Evolutionary conservation across 2,797 vertebrate genomes (phyloP), one percentile per base, ranked within the genome.

Genomic region (Halcyon smyrnensis): DNA sequence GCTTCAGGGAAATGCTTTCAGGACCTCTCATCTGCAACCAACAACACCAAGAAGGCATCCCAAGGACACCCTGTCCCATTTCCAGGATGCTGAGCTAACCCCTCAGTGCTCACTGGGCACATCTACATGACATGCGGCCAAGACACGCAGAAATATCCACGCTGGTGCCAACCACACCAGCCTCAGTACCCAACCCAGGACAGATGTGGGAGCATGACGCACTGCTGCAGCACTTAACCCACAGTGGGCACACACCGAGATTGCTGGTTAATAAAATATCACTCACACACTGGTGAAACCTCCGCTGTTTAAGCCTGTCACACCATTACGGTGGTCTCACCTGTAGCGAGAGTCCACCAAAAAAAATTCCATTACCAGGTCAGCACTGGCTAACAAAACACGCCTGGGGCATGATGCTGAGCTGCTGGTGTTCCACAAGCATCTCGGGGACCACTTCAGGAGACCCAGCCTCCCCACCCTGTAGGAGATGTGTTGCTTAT

Each of bases 191-290:
- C 89, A 68, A 76, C 54, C 89, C 73, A 24, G 57, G 57, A 37
- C 91, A 92, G 82, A 81, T 21, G 71, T 37, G 70, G 15, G 2
- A 65, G 56, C 56, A 5, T 15, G 25, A 74, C 41, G 20, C 2
- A 0, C 76, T 5, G 32, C 30, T 1, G 0, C 54, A 25, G 62
- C 73, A 28, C 28, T 54, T 54, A 78, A 50, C 36, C 79, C 30
- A 0, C 1, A 0, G 30, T 3, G 6, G 0, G 27, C 37, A 11
- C n/a, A 14, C 48, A 23, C 36, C 0, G 0, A 10, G 1, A 28
- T 2, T 16, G 4, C 8, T 1, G 0, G 30, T 12, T 5, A 53
- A 56, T 9, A 51, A 54, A 59, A 24, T 2, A 32, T 3, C 54
- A 13, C 43, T 24, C 1, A 0, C 27, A 3, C 19, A 2, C n/a